A percentile compares a stretch with the other conserved stretches of the same genome.
phyloP scores from a whole-genome alignment of 1,140 invertebrate genomes.

The Heliothis virescens region DNA sequence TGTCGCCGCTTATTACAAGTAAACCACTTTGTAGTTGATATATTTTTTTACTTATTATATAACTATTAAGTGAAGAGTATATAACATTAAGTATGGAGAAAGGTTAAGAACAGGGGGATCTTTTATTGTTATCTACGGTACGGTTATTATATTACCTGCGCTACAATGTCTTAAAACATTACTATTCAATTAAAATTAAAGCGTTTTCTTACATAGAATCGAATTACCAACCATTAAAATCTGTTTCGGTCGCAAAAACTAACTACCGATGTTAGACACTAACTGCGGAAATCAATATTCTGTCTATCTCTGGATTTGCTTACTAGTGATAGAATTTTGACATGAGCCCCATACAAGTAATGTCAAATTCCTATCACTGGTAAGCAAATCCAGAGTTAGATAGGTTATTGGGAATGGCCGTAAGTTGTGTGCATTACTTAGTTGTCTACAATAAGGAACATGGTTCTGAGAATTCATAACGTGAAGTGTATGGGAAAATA shows the following conservation, averaged over 20 bases:
- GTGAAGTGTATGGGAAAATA: conserved; percentile 61
- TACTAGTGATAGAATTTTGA: too few relatives aligned
- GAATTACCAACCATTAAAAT: not conserved
- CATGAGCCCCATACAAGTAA: too few relatives aligned
- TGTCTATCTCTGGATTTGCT: too few relatives aligned
- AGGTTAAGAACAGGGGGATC: not conserved
- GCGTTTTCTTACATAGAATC: too few relatives aligned
- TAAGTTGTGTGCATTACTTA: not conserved
- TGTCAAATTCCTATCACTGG: too few relatives aligned
- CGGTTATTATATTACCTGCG: too few relatives aligned
- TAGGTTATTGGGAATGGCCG: too few relatives aligned
- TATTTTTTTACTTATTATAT: not conserved
- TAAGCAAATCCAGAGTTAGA: too few relatives aligned
- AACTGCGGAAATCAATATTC: too few relatives aligned
- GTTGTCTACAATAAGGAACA: conserved; percentile 32
- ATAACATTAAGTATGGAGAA: not conserved
- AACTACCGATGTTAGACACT: not conserved
- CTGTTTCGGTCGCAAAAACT: not conserved
- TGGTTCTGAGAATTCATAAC: conserved; percentile 53
- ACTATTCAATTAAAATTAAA: too few relatives aligned
- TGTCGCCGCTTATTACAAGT: conserved; percentile 36
- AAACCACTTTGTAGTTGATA: conserved; percentile 31
- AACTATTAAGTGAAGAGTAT: not conserved
- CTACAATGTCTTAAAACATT: too few relatives aligned
- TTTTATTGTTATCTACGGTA: not conserved